phyloP scores from a whole-genome alignment of 2,797 vertebrate genomes.

The Cossypha dichroa region DNA sequence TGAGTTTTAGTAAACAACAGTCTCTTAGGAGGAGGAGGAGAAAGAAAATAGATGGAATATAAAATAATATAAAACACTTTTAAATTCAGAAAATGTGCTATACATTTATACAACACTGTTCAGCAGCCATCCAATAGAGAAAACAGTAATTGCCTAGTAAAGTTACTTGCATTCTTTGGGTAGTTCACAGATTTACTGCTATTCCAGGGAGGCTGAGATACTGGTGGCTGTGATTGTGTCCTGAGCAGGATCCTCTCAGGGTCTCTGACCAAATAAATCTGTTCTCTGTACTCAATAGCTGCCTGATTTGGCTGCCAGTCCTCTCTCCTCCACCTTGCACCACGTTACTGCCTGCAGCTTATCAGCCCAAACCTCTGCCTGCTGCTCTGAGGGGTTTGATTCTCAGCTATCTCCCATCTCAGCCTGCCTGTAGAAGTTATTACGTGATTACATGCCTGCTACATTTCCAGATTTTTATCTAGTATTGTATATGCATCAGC shows the following conservation, averaged over 20 bases:
- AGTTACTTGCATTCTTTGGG: neutral
- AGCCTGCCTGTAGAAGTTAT: neutral
- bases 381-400: neutral
- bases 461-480: neutral
- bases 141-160: neutral
- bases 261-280: neutral
- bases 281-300: neutral
- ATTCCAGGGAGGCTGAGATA: neutral
- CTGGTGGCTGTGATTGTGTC: neutral
- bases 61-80: neutral
- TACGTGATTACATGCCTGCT: neutral
- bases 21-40: neutral
- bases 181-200: neutral
- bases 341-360: neutral
- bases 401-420: neutral
- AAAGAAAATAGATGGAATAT: neutral
- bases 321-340: neutral
- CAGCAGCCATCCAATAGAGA: neutral
- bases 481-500: neutral
- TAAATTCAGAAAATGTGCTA: neutral
- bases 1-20: neutral
- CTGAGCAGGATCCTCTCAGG: neutral
- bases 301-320: neutral
- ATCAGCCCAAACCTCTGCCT: neutral
- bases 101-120: neutral